phyloP scores from a whole-genome alignment of 2,113 vertebrate species.

The Crocuta crocuta region DNA sequence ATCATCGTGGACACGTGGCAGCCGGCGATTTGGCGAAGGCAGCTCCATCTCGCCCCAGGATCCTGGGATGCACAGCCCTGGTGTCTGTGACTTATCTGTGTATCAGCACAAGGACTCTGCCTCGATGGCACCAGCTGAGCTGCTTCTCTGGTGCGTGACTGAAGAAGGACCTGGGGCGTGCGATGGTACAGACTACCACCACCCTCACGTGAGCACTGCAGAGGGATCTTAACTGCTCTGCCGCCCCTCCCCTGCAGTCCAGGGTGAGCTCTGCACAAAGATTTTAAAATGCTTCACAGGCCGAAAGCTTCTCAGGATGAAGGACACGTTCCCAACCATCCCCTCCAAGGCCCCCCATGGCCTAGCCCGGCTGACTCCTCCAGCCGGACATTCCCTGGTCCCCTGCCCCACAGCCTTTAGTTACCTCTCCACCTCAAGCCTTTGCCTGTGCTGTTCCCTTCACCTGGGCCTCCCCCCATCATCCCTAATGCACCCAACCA shows the following conservation, averaged over 20 bases:
- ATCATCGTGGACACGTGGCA: rapidly evolving
- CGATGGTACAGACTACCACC: rapidly evolving
- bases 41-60: background rate
- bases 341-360: rapidly evolving
- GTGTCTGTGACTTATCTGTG: background rate
- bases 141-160: rapidly evolving
- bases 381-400: background rate
- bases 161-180: background rate
- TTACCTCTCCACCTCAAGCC: background rate
- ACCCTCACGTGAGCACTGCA: background rate
- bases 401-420: background rate
- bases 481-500: background rate
- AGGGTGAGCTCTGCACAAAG: background rate
- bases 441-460: background rate
- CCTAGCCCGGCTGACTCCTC: background rate
- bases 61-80: background rate
- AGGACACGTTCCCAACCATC: background rate
- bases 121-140: background rate
- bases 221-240: background rate
- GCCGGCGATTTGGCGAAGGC: rapidly evolving
- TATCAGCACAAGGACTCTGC: background rate
- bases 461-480: background rate
- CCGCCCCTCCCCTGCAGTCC: background rate
- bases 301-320: background rate
- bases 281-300: background rate